phyloP scores from a whole-genome alignment of 2,888 invertebrate genomes.

The Mythimna ferrago region DNA sequence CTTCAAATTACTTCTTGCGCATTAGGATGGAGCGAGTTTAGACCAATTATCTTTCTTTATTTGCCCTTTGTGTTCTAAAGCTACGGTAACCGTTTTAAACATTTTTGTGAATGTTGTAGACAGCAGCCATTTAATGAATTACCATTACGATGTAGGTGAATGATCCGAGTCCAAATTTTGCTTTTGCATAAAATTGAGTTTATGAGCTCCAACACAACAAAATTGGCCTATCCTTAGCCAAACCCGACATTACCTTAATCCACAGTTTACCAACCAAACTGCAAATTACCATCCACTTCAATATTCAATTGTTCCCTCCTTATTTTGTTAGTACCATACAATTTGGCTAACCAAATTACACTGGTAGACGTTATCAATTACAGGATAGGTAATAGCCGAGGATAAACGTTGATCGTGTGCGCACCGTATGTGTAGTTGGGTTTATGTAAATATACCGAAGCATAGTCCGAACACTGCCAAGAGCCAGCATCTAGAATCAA shows the following conservation, averaged over 20 bases:
- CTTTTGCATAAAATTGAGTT: neutral
- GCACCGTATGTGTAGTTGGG: constrained; percentile 57
- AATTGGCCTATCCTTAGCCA: constrained; percentile 8
- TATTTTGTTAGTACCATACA: constrained; percentile 42
- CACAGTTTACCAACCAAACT: constrained; percentile 27
- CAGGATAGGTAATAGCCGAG: constrained; percentile 51
- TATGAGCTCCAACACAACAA: neutral
- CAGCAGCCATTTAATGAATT: neutral
- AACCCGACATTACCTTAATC: constrained; percentile 16
- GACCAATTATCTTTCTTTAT: too few relatives aligned
- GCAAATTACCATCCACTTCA: constrained; percentile 50
- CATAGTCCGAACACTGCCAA: constrained; percentile 67
- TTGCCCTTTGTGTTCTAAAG: too few relatives aligned
- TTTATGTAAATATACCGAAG: constrained; percentile 64
- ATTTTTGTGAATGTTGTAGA: too few relatives aligned
- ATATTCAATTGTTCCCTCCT: constrained; percentile 48
- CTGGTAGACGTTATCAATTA: constrained; percentile 59
- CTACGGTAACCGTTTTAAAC: too few relatives aligned
- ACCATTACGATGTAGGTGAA: neutral
- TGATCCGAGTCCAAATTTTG: neutral
- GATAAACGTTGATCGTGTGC: constrained; percentile 62
- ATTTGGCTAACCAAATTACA: constrained; percentile 59
- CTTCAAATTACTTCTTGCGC: too few relatives aligned
- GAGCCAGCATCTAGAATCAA: constrained; percentile 71
- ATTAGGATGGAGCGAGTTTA: too few relatives aligned